Percentiles rank a stretch among this genome's conserved stretches.
These are phyloP conservation scores for Fabriciana adippe DNA, from an alignment of 2,888 invertebrate species.

Conservation along the genomic window DNA sequence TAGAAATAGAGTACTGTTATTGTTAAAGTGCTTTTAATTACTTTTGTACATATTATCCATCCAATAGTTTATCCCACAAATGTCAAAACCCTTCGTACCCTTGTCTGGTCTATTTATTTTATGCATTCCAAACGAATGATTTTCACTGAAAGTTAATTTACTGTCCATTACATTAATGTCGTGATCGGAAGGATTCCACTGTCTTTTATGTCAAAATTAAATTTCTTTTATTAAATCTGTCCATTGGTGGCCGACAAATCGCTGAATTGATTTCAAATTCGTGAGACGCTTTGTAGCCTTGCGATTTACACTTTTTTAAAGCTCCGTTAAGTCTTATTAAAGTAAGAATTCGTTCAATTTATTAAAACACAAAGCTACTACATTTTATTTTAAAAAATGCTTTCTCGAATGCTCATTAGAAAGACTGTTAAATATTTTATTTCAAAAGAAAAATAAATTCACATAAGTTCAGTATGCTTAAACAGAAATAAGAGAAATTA, in stretches of 20 bases:
- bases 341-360: not conserved
- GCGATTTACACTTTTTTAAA: conserved; percentile 22
- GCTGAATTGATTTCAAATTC: conserved; percentile 50
- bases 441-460: too few relatives aligned
- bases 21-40: not conserved
- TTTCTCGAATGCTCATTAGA: too few relatives aligned
- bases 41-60: not conserved
- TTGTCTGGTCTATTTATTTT: conserved; percentile 57
- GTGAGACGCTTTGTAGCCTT: conserved; percentile 23
- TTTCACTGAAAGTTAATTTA: conserved; percentile 61
- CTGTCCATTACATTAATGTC: conserved; percentile 58
- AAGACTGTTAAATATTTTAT: too few relatives aligned
- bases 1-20: too few relatives aligned
- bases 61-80: not conserved
- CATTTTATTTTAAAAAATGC: not conserved
- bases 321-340: conserved; percentile 1
- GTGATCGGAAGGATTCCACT: conserved; percentile 42
- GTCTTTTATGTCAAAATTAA: conserved; percentile 57
- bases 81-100: conserved; percentile 12
- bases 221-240: conserved; percentile 61
- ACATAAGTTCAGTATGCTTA: too few relatives aligned
- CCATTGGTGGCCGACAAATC: conserved; percentile 42
- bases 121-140: conserved; percentile 56
- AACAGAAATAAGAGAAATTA: too few relatives aligned
- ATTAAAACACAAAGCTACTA: conserved; percentile 1